These are phyloP conservation scores for Bombylius discolor DNA, from an alignment of 2,888 invertebrate species.

Conservation along the genomic window DNA sequence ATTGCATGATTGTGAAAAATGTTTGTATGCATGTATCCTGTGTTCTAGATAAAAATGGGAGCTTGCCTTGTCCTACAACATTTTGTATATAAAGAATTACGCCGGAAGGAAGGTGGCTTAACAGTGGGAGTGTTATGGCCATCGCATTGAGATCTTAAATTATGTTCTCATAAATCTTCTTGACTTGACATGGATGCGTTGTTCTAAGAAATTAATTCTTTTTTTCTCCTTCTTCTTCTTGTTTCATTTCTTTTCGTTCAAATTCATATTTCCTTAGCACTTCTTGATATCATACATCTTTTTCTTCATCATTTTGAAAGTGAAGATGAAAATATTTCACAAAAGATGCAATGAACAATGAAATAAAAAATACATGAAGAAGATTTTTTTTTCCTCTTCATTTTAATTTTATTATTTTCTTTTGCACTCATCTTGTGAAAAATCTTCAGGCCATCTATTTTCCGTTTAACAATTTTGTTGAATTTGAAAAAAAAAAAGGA, in stretches of 20 bases:
- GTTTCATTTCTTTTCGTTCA: neutral
- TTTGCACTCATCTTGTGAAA: neutral
- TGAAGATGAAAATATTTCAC: too few relatives aligned
- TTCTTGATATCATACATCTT: too few relatives aligned
- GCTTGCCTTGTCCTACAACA: neutral
- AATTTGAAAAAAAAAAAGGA: too few relatives aligned
- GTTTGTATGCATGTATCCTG: neutral
- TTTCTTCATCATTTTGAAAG: too few relatives aligned
- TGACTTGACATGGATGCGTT: constrained; percentile 15
- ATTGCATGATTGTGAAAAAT: too few relatives aligned
- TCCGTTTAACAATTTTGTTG: neutral
- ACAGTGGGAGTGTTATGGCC: neutral
- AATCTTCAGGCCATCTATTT: neutral
- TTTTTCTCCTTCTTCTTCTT: neutral
- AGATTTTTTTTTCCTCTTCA: too few relatives aligned
- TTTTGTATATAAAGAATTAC: neutral
- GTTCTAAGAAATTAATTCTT: constrained; percentile 14
- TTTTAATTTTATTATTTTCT: too few relatives aligned
- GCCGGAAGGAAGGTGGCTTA: neutral
- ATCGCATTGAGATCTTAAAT: constrained; percentile 14
- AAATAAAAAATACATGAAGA: too few relatives aligned
- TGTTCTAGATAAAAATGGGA: constrained; percentile 3
- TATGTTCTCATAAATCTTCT: constrained; percentile 18
- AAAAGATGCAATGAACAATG: too few relatives aligned
- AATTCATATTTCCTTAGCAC: too few relatives aligned